Base-by-base conservation (phyloP, 1,140 invertebrate species). In the Formica exsecta region DNA sequence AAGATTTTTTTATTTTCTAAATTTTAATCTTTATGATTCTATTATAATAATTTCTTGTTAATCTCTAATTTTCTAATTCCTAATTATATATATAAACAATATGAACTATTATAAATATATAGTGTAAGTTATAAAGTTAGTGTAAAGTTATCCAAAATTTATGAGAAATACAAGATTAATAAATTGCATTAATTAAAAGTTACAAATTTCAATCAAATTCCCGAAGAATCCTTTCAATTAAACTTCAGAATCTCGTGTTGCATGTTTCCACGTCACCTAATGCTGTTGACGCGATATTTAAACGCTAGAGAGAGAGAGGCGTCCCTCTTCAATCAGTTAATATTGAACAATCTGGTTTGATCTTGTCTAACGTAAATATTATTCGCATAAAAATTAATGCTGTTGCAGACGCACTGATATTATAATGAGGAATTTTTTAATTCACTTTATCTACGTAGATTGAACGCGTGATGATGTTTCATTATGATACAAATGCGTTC, bases 231-330 rank as follows among this genome's bases (percentile, higher is more conserved):
- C 13, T 38, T 65, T 51, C 16, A 19, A 19, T 19, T 51, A 5
- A 51, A 5, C 13, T 48, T 11, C 13, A 48, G 22, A 70, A 41
- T 59, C 36, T 48, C 51, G 51, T 41, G 29, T 70, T 54, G 65
- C 77, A 48, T 65, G 22, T 80, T 70, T 41, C 62, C 57, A 22
- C 64, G 76, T 70, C 77, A 80, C 32, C 6, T 36, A 22, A 25
- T 19, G 44, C 36, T 41, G 54, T 65, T 38, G 62, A 79, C 13
- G 32, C n/a, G 62, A 4, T 29, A 32, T 68, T 68, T 29, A 41
- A 68, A 19, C 51, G 51, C 48, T 13, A 65, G 29, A 3, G 29
- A 68, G 29, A 68, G 25, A 29, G 44, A 66, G 16, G 48, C 44
- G 44, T 25, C 36, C 22, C 22, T 57, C 61, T 36, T 79, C 36